A percentile compares a stretch with the other conserved stretches of the same genome.
These are phyloP conservation scores for Chironomus striatipennis DNA, from an alignment of 1,140 invertebrate genomes.

Conservation along the genomic window DNA sequence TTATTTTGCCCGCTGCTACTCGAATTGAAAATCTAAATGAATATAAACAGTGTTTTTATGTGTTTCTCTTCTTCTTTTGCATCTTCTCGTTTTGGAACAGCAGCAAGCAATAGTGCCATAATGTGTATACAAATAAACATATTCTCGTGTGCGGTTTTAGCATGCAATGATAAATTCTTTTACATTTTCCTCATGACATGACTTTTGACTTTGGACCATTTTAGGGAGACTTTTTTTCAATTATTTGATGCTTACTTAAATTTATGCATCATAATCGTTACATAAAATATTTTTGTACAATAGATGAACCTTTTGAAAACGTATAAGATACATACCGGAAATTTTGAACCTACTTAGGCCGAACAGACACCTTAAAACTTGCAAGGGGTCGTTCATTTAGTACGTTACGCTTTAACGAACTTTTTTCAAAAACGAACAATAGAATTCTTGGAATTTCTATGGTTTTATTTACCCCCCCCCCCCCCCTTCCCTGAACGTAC, in stretches of 20 bases:
- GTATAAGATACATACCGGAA: no score
- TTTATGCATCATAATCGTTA: no score
- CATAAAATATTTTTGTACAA: no score
- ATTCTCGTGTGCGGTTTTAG: not conserved
- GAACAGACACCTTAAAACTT: no score
- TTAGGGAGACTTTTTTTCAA: not conserved
- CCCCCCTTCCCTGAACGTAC: no score
- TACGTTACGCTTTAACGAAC: no score
- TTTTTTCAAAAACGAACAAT: no score
- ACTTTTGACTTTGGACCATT: conserved; percentile 6
- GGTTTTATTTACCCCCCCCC: no score
- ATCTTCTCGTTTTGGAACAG: not conserved
- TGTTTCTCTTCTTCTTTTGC: not conserved
- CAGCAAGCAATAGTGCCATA: not conserved
- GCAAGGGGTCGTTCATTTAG: no score
- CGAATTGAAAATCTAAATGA: conserved; percentile 9
- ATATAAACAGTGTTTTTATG: conserved; percentile 6
- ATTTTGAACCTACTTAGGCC: no score
- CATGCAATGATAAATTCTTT: not conserved
- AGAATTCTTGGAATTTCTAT: no score
- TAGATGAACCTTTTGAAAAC: no score
- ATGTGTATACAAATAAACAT: conserved; percentile 8
- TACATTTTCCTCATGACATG: not conserved
- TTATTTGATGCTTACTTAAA: not conserved
- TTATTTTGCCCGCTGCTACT: conserved; percentile 7